phyloP scores from a whole-genome alignment of 2,888 invertebrate genomes.

The Prostheceraeus crozeri region DNA sequence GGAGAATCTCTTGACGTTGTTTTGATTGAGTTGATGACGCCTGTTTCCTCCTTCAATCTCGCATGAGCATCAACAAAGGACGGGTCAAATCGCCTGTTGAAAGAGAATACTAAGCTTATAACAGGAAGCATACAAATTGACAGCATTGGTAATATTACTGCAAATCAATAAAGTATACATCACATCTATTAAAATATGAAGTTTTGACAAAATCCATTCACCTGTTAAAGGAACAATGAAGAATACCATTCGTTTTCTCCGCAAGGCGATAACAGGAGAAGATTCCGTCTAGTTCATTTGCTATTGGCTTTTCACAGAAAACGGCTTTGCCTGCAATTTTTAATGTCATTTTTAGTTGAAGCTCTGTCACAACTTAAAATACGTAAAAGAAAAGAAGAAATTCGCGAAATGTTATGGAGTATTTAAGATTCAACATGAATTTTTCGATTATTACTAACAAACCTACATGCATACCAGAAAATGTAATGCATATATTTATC shows the following conservation, averaged over 20 bases:
- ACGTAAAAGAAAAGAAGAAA: too few species aligned
- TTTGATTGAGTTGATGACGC: slow-evolving; percentile 64
- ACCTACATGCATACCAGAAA: too few species aligned
- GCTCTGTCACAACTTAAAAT: too few species aligned
- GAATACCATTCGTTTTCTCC: slow-evolving; percentile 59
- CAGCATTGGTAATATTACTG: too few species aligned
- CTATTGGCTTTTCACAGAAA: slow-evolving; percentile 67
- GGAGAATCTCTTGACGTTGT: slow-evolving; percentile 65
- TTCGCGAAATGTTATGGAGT: too few species aligned
- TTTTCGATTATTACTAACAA: too few species aligned
- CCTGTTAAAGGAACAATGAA: slow-evolving; percentile 65
- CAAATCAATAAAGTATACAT: too few species aligned
- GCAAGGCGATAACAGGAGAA: slow-evolving; percentile 63
- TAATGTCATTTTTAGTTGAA: too few species aligned
- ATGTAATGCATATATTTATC: too few species aligned
- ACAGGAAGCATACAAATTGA: neutral
- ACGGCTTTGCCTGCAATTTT: slow-evolving; percentile 60
- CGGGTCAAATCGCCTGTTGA: slow-evolving; percentile 63
- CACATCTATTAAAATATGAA: neutral
- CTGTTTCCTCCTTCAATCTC: slow-evolving; percentile 61
- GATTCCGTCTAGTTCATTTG: slow-evolving; percentile 61
- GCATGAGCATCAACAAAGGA: slow-evolving; percentile 60
- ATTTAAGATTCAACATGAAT: too few species aligned
- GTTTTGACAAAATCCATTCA: slow-evolving; percentile 38
- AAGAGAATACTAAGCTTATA: neutral